Conservation (phyloP, 2,797 vertebrate species). For the Cichlasoma orientale region DNA sequence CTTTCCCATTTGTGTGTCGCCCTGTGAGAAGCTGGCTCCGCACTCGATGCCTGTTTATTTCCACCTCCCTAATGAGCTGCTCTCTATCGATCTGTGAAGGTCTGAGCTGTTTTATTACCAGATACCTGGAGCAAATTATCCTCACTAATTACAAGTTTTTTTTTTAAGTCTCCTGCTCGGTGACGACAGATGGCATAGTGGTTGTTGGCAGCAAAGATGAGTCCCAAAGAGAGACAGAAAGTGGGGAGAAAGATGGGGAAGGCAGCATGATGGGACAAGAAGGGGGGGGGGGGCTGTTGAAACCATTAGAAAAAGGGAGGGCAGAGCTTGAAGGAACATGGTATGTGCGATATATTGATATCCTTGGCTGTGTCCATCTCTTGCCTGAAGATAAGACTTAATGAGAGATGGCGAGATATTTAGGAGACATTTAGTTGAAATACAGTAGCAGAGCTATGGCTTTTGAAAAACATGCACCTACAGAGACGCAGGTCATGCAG, state of each 20-base stretch:
- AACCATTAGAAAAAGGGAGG: conserved; percentile 27
- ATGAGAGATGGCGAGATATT: conserved; percentile 66
- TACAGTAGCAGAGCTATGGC: not conserved
- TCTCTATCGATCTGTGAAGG: conserved; percentile 70
- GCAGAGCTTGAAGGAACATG: conserved; percentile 2
- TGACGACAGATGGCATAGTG: conserved; percentile 51
- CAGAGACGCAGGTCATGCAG: not conserved
- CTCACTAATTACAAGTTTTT: conserved; percentile 47
- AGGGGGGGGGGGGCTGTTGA: conserved; percentile 19
- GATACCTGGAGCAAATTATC: conserved; percentile 58
- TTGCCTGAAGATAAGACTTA: conserved; percentile 69
- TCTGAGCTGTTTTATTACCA: conserved; percentile 56
- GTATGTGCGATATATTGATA: conserved; percentile 61
- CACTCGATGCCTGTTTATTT: conserved; percentile 48
- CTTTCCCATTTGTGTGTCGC: conserved; percentile 31
- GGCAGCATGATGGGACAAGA: not conserved
- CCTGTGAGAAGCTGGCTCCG: conserved; percentile 15
- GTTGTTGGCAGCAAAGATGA: conserved; percentile 24
- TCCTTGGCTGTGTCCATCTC: conserved; percentile 24
- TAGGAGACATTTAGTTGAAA: conserved; percentile 12
- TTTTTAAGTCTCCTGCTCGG: conserved; percentile 35
- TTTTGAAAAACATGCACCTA: conserved; percentile 18
- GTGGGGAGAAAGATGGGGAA: conserved; percentile 3
- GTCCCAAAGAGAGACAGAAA: conserved; percentile 2
- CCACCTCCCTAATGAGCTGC: conserved; percentile 57